phyloP scores from a whole-genome alignment of 1,140 invertebrate genomes.

The Ostrea denselamellosa region DNA sequence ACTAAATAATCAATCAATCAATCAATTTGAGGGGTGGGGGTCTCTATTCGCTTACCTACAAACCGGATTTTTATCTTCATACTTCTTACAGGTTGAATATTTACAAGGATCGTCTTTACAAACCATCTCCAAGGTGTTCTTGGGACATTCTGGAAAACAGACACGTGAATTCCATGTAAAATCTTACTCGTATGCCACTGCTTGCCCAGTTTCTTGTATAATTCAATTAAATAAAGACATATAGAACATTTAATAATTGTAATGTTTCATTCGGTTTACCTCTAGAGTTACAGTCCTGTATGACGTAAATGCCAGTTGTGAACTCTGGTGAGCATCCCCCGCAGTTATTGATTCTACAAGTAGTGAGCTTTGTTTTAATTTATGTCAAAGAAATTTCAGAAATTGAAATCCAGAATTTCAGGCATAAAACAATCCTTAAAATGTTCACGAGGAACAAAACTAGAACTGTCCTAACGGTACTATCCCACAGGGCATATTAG shows the following conservation, averaged over 20 bases:
- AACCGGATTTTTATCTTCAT: constrained; percentile 14
- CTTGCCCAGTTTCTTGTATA: no score
- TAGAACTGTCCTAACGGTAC: no score
- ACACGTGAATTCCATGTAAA: background rate
- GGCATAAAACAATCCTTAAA: background rate
- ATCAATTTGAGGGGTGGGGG: background rate
- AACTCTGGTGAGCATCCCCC: constrained; percentile 16
- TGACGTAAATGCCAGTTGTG: constrained; percentile 21
- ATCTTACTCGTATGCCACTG: no score
- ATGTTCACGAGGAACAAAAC: background rate
- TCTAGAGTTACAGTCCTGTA: constrained; percentile 30
- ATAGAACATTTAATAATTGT: background rate
- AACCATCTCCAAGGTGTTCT: constrained; percentile 26
- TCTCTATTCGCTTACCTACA: background rate
- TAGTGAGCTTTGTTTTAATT: background rate
- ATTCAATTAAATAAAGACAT: background rate
- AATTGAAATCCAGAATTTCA: background rate
- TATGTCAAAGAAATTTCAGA: background rate
- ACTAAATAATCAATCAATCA: no score
- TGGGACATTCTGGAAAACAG: background rate
- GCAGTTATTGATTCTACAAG: constrained; percentile 28
- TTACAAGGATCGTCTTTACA: constrained; percentile 41
- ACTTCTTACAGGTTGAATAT: constrained; percentile 35
- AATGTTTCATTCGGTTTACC: background rate
- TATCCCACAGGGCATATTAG: no score